These are phyloP conservation scores for Embiotoca jacksoni DNA, from an alignment of 2,113 vertebrate genomes.

Conservation along the genomic window DNA sequence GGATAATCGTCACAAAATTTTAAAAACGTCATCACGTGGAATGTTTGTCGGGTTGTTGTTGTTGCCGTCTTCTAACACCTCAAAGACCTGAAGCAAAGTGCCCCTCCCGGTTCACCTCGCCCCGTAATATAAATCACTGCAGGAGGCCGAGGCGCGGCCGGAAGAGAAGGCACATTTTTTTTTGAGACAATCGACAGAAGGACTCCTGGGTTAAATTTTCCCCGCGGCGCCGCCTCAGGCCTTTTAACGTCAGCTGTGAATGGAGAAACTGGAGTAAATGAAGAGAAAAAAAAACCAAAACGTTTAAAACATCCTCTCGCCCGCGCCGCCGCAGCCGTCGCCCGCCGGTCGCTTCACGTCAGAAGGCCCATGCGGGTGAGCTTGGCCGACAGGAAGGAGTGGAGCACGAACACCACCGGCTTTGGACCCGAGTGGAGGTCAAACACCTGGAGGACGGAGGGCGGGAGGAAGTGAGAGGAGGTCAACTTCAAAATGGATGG, in stretches of 20 bases:
- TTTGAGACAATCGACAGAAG: conserved; percentile 49
- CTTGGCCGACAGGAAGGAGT: conserved; percentile 98
- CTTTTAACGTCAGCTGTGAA: conserved; percentile 31
- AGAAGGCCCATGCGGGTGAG: conserved; percentile 96
- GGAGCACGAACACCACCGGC: conserved; percentile 95
- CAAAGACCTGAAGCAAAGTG: conserved; percentile 42
- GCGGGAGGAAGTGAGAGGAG: no score
- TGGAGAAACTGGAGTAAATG: neutral
- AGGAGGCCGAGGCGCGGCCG: conserved; percentile 5
- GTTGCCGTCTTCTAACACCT: conserved; percentile 18
- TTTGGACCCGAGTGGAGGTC: conserved; percentile 96
- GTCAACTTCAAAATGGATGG: no score
- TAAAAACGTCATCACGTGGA: neutral
- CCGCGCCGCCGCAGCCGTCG: neutral
- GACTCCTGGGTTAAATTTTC: conserved; percentile 8
- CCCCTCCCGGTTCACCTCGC: neutral
- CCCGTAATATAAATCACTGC: no score
- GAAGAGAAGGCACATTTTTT: conserved; percentile 64
- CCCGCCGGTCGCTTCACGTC: conserved; percentile 77
- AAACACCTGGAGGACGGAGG: conserved; percentile 83
- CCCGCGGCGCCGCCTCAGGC: conserved; percentile 19
- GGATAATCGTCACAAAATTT: no score
- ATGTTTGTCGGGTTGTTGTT: conserved; percentile 25
- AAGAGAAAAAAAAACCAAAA: neutral
- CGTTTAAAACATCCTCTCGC: neutral